phyloP scores from a whole-genome alignment of 2,888 invertebrate species.

The Drosophila tanythrix region DNA sequence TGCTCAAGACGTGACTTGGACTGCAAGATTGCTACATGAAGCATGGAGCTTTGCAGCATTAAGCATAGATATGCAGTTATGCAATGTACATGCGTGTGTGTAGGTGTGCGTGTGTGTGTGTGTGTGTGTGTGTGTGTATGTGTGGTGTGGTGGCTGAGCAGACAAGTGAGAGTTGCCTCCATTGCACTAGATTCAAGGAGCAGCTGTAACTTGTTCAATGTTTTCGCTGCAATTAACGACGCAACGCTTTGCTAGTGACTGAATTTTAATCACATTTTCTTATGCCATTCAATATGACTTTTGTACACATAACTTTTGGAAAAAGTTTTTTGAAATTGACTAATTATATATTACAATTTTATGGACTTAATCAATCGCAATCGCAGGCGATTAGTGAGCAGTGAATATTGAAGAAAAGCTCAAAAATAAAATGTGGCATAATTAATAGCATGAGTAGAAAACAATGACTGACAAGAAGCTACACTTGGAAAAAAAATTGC shows the following conservation, averaged over 20 bases:
- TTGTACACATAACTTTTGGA: not conserved
- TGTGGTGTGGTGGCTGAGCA: constrained; percentile 12
- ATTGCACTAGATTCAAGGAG: constrained; percentile 42
- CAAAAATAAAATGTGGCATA: not conserved
- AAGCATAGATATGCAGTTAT: constrained; percentile 36
- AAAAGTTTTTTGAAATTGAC: constrained; percentile 3
- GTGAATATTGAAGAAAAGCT: not conserved
- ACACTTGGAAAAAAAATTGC: not conserved
- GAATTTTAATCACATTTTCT: constrained; percentile 36
- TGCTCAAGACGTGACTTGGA: constrained; percentile 69
- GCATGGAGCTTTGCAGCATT: constrained; percentile 15
- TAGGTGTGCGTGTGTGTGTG: constrained; percentile 4
- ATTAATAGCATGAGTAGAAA: not conserved
- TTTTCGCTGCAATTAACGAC: constrained; percentile 43
- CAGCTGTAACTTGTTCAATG: constrained; percentile 45
- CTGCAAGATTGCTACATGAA: constrained; percentile 20
- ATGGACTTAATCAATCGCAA: not conserved
- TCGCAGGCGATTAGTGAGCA: not conserved
- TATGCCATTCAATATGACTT: constrained; percentile 14
- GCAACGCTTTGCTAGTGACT: constrained; percentile 11
- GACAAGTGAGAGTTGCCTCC: constrained; percentile 53
- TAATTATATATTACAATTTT: not conserved
- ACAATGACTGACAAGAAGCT: too few species aligned
- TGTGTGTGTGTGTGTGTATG: too few species aligned
- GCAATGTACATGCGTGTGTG: constrained; percentile 39